Base-by-base conservation (phyloP, 2,113 vertebrate genomes). In the Megaleporinus macrocephalus region DNA sequence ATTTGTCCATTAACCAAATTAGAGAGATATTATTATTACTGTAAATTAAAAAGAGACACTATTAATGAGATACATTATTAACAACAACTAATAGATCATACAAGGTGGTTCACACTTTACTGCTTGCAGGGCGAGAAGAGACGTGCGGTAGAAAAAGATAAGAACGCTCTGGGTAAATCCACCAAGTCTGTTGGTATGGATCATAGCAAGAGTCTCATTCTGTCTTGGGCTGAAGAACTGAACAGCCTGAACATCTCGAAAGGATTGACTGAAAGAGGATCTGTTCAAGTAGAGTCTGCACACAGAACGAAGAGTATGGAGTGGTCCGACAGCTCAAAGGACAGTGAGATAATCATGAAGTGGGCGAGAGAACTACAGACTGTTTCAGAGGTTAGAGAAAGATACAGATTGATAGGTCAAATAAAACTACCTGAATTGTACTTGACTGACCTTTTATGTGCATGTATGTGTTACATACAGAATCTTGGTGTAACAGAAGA, bases 191-290 rank as follows among this genome's bases (percentile, higher is more conserved):
- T 10, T 1, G 41, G 68, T 62, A n/a, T 76, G 24, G 73, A 76
- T 57, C 70, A 29, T 11, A 80, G 83, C 24, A 69, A 78, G 30
- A 75, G 33, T 24, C 76, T 79, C 20, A 79, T 84, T 57, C 71
- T 69, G 4, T n/a, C 24, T 6, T 84, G 78, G 73, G 83, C 83
- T 3, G 29, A 80, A 61, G 72, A 84, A 69, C 16, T 76, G 29
- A 29, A 66, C 29, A 78, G 14, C 10, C 44, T 78, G 22, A 68
- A 7, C 0, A n/a, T 68, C 47, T 24, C 29, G 49, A 55, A 29
- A 33, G 29, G 27, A 55, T 14, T 30, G 63, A 66, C 22, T 16
- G 68, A 53, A 22, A 33, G 47, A n/a, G 44, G 0, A 2, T 63
- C 24, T 3, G 6, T 77, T 29, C 49, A 18, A 66, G 20, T 49